Percentiles rank a stretch among this genome's conserved stretches.
These are phyloP conservation scores for Aporrectodea caliginosa DNA, from an alignment of 1,140 invertebrate genomes.

Conservation along the genomic window DNA sequence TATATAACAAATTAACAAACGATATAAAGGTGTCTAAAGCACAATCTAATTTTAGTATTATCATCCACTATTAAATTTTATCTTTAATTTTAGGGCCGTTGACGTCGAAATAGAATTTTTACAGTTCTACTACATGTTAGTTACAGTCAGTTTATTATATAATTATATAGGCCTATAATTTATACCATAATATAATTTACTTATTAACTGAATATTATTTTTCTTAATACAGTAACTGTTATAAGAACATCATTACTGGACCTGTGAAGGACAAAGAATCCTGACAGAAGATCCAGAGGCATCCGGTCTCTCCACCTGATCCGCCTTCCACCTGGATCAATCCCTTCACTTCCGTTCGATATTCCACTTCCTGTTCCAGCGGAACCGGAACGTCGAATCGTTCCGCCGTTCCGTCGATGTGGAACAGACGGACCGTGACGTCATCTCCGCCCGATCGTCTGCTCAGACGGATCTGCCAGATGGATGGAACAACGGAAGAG, in stretches of 20 bases:
- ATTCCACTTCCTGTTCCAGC: background rate
- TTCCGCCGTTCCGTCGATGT: background rate
- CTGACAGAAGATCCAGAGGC: background rate
- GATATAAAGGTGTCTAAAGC: too few species aligned
- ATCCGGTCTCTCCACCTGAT: background rate
- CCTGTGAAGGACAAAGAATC: background rate
- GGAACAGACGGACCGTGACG: background rate
- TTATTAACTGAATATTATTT: background rate
- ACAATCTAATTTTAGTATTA: too few species aligned
- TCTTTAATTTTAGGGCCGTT: too few species aligned
- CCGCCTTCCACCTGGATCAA: background rate
- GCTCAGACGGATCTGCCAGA: background rate
- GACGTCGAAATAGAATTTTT: too few species aligned
- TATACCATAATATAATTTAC: background rate
- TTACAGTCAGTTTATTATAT: background rate
- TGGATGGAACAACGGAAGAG: background rate
- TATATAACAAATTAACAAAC: too few species aligned
- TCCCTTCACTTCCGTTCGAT: background rate
- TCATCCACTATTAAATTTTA: too few species aligned
- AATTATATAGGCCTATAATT: background rate
- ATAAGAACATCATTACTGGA: background rate
- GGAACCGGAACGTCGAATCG: background rate
- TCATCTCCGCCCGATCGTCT: background rate
- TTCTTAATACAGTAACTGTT: background rate
- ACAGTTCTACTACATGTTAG: too few species aligned